Evolutionary conservation across 2,888 invertebrate genomes (phyloP).

Genomic region (Drosophila subsilvestris): DNA sequence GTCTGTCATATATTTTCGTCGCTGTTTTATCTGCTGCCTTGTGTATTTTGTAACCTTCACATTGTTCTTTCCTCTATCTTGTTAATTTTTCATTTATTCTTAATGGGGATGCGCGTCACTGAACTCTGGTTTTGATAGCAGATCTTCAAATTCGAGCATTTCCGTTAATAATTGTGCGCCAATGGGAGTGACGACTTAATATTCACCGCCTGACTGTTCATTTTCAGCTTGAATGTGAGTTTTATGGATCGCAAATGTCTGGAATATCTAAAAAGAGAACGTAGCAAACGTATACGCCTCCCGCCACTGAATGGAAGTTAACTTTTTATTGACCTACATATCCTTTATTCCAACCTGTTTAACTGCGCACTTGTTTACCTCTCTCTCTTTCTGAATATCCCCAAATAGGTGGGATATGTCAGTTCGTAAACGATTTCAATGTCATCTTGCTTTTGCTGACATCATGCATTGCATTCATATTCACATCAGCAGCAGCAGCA

Average conservation of each 20-base stretch:
- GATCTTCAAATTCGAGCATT: conserved; percentile 7
- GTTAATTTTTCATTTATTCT: conserved; percentile 27
- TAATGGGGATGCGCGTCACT: conserved; percentile 47
- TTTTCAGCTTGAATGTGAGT: conserved; percentile 48
- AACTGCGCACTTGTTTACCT: conserved; percentile 13
- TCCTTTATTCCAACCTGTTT: conserved; percentile 20
- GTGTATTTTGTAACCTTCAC: conserved; percentile 70
- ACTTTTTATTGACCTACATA: conserved; percentile 12
- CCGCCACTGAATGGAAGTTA: conserved; percentile 5
- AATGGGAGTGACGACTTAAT: conserved; percentile 20
- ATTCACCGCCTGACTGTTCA: conserved; percentile 29
- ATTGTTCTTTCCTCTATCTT: conserved; percentile 51
- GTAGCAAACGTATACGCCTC: conserved; percentile 48
- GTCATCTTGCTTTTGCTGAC: conserved; percentile 48
- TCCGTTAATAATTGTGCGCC: conserved; percentile 15
- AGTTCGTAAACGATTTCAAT: conserved; percentile 25
- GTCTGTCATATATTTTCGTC: conserved; percentile 29
- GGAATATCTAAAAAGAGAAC: conserved; percentile 52
- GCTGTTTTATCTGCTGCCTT: conserved; percentile 70
- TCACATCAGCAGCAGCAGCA: conserved; percentile 2
- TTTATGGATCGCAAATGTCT: conserved; percentile 52
- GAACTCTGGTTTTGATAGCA: conserved; percentile 38
- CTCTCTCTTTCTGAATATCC: neutral
- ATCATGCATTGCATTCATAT: conserved; percentile 53
- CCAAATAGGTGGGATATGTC: conserved; percentile 49